A percentile compares a stretch with the other conserved stretches of the same genome.
phyloP scores from a whole-genome alignment of 2,797 vertebrate species.

The Pangasius sanitwongsei region DNA sequence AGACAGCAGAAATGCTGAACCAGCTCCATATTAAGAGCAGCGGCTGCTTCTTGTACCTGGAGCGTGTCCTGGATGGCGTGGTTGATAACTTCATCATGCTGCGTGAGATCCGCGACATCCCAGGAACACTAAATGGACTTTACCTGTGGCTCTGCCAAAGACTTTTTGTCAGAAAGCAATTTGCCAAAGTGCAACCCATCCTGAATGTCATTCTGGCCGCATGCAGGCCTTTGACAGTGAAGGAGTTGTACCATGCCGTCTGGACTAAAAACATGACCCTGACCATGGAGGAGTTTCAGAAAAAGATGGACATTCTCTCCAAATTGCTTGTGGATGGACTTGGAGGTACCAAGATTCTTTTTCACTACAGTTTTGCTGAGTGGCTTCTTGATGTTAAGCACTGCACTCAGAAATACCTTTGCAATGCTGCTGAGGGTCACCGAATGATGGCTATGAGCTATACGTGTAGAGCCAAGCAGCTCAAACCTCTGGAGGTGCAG shows the following conservation, averaged over 20 bases:
- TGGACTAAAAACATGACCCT: conserved; percentile 96
- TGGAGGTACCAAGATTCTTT: conserved; percentile 91
- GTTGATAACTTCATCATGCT: conserved; percentile 98
- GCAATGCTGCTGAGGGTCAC: conserved; percentile 95
- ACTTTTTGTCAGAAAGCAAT: conserved; percentile 98
- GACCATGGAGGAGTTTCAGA: conserved; percentile 96
- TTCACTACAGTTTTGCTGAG: conserved; percentile 98
- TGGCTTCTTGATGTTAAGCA: conserved; percentile 99
- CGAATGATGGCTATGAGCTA: conserved; percentile 98
- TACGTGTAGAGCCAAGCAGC: conserved; percentile 90
- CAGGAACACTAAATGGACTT: conserved; percentile 95
- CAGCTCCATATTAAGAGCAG: conserved; percentile 99
- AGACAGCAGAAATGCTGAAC: conserved; percentile 98
- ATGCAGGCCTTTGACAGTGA: conserved; percentile 88
- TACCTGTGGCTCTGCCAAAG: conserved; percentile 99
- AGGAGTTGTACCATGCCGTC: conserved; percentile 92
- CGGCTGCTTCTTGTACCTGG: conserved; percentile 96
- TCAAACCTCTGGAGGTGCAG: conserved; percentile 90
- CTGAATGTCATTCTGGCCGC: conserved; percentile 96
- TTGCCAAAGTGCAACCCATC: conserved; percentile 96
- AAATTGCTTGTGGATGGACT: conserved; percentile 92
- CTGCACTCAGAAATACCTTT: conserved; percentile 97
- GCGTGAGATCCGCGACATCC: conserved; percentile 97
- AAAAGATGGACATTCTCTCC: conserved; percentile 95
- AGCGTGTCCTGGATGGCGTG: conserved; percentile 95